Evolutionary conservation across 2,888 invertebrate genomes (phyloP).

Genomic region (Dasysyrphus tricinctus): DNA sequence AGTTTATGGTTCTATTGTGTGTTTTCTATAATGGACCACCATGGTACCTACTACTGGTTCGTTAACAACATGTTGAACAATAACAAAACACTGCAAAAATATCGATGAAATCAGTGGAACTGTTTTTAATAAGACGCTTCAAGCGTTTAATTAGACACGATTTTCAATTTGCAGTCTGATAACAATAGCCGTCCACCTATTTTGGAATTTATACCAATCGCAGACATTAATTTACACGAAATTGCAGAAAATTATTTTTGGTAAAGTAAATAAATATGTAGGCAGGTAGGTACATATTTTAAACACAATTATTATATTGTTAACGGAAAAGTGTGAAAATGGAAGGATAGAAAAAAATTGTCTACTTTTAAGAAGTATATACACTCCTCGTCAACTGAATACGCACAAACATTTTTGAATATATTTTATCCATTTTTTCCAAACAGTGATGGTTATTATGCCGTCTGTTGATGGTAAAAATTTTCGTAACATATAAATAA

Average conservation of each 20-base stretch:
- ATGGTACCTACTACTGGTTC: background rate
- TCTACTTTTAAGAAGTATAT: no score
- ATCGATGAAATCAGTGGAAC: slow-evolving; percentile 47
- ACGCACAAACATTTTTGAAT: no score
- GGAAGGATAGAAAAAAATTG: no score
- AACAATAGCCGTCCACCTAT: background rate
- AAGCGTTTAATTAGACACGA: slow-evolving; percentile 68
- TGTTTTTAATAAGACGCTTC: slow-evolving; percentile 1
- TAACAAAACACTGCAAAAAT: background rate
- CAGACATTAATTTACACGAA: background rate
- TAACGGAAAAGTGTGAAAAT: no score
- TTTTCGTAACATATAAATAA: no score
- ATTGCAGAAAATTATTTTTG: background rate
- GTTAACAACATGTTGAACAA: slow-evolving; percentile 24
- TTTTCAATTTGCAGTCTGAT: slow-evolving; percentile 50
- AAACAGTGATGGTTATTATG: no score
- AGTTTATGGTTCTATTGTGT: slow-evolving; percentile 72
- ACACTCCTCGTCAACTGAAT: no score
- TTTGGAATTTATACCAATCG: background rate
- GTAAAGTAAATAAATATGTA: no score
- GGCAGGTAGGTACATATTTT: no score
- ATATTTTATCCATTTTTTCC: no score
- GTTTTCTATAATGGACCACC: slow-evolving; percentile 10
- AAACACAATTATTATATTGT: no score
- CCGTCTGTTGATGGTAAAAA: no score